These are phyloP conservation scores for Phymorhynchus buccinoides DNA, from an alignment of 1,140 invertebrate species.

Conservation along the genomic window DNA sequence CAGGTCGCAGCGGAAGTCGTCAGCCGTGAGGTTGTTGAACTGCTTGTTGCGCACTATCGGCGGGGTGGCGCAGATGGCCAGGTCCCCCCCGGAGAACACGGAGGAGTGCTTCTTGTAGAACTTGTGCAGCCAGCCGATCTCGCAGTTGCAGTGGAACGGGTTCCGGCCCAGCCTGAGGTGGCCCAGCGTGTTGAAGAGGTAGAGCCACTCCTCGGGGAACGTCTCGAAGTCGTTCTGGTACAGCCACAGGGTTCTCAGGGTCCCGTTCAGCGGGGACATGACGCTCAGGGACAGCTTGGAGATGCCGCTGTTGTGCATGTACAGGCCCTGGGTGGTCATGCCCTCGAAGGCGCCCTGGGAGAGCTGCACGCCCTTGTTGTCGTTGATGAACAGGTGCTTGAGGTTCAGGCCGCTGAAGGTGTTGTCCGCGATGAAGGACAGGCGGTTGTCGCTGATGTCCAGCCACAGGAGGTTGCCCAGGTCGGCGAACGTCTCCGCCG, in stretches of 20 bases:
- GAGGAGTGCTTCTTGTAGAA: slow-evolving; percentile 57
- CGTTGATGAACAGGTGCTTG: slow-evolving; percentile 70
- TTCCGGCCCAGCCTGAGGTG: slow-evolving; percentile 69
- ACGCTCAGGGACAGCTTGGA: slow-evolving; percentile 62
- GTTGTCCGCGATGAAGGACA: slow-evolving; percentile 64
- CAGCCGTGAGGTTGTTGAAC: slow-evolving; percentile 60
- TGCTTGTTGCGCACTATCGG: slow-evolving; percentile 53
- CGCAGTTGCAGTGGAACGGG: slow-evolving; percentile 72
- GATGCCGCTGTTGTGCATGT: slow-evolving; percentile 69
- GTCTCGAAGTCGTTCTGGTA: slow-evolving; percentile 68
- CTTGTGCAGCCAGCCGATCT: slow-evolving; percentile 66
- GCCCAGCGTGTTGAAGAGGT: slow-evolving; percentile 63
- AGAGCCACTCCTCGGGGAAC: slow-evolving; percentile 60
- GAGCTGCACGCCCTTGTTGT: slow-evolving; percentile 67
- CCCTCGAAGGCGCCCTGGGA: slow-evolving; percentile 65
- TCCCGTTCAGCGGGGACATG: slow-evolving; percentile 67
- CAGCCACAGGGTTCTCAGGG: slow-evolving; percentile 68
- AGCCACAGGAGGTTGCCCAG: slow-evolving; percentile 68
- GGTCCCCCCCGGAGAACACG: slow-evolving; percentile 61
- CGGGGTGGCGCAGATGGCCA: slow-evolving; percentile 65
- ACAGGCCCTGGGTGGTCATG: slow-evolving; percentile 67
- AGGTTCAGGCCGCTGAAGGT: slow-evolving; percentile 70
- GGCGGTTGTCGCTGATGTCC: slow-evolving; percentile 71
- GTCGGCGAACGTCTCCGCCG: slow-evolving; percentile 68
- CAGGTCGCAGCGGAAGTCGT: slow-evolving; percentile 70